phyloP scores from a whole-genome alignment of 2,888 invertebrate genomes.

The Drosophila tripunctata region DNA sequence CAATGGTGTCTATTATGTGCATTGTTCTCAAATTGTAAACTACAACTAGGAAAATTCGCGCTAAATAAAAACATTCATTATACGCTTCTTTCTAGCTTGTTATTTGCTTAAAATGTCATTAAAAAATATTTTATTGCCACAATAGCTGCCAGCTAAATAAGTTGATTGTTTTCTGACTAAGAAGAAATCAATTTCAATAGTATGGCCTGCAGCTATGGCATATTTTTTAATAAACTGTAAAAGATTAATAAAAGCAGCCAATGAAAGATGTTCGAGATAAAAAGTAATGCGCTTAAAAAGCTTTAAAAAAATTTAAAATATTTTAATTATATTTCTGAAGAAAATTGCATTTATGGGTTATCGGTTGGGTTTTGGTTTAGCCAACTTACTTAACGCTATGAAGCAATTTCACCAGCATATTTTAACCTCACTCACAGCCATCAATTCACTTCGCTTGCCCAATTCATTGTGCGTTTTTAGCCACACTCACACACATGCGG shows the following conservation, averaged over 20 bases:
- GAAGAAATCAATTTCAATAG: conserved; percentile 14
- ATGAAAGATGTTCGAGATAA: too few relatives aligned
- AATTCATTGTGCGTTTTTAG: conserved; percentile 27
- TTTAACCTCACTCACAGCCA: conserved; percentile 30
- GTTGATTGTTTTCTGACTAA: conserved; percentile 19
- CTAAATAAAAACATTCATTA: conserved; percentile 16
- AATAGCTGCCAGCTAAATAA: conserved; percentile 31
- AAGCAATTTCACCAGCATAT: conserved; percentile 52
- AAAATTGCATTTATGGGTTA: conserved; percentile 3
- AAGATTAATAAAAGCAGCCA: too few relatives aligned
- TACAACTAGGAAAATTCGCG: not conserved
- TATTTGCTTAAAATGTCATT: conserved; percentile 49
- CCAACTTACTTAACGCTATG: conserved; percentile 29
- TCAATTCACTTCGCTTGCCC: conserved; percentile 19
- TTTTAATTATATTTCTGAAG: not conserved
- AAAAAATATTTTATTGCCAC: conserved; percentile 43
- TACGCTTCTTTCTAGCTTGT: conserved; percentile 3
- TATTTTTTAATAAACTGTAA: not conserved
- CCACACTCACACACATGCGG: not conserved
- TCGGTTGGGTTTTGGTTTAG: not conserved
- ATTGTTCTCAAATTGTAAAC: conserved; percentile 26
- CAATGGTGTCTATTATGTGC: conserved; percentile 28
- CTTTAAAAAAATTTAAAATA: too few relatives aligned
- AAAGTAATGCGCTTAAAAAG: too few relatives aligned
- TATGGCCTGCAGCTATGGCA: not conserved